A percentile compares a stretch with the other conserved stretches of the same genome.
Conservation (phyloP, 2,888 invertebrate genomes). For the Ectropis crepuscularia region DNA sequence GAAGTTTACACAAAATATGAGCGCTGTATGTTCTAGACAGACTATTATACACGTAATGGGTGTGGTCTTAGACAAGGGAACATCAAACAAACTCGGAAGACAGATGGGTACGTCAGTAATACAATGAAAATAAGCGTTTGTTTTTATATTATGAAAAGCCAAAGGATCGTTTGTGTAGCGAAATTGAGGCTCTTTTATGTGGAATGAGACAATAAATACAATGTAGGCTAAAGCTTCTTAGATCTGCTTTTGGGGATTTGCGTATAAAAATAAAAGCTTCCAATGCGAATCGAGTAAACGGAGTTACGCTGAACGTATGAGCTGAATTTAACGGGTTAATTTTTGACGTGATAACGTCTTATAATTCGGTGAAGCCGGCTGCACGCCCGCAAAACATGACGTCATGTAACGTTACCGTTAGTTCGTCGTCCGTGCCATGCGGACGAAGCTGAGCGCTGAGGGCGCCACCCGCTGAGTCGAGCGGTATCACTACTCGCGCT, state of each 20-base stretch:
- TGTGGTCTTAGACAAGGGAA: conserved; percentile 32
- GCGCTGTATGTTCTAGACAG: conserved; percentile 8
- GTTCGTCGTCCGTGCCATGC: too few species aligned
- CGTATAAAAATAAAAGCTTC: neutral
- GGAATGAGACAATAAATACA: conserved; percentile 14
- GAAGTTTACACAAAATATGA: neutral
- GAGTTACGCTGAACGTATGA: too few species aligned
- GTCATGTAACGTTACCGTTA: too few species aligned
- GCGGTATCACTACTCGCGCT: too few species aligned
- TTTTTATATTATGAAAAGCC: conserved; percentile 23
- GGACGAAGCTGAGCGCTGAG: too few species aligned
- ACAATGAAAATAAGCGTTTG: conserved; percentile 26
- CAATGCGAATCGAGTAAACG: neutral
- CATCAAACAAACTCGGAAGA: conserved; percentile 36
- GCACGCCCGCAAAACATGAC: too few species aligned
- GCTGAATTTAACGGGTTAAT: too few species aligned
- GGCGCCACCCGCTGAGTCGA: too few species aligned
- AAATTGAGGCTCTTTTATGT: conserved; percentile 14
- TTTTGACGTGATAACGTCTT: too few species aligned
- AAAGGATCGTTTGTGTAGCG: conserved; percentile 21
- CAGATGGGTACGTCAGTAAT: conserved; percentile 26
- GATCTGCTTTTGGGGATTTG: neutral
- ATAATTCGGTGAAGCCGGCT: too few species aligned
- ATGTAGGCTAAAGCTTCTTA: conserved; percentile 9
- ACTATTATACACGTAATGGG: conserved; percentile 31